phyloP scores from a whole-genome alignment of 2,797 vertebrate species.

The Aulostomus chinensis region DNA sequence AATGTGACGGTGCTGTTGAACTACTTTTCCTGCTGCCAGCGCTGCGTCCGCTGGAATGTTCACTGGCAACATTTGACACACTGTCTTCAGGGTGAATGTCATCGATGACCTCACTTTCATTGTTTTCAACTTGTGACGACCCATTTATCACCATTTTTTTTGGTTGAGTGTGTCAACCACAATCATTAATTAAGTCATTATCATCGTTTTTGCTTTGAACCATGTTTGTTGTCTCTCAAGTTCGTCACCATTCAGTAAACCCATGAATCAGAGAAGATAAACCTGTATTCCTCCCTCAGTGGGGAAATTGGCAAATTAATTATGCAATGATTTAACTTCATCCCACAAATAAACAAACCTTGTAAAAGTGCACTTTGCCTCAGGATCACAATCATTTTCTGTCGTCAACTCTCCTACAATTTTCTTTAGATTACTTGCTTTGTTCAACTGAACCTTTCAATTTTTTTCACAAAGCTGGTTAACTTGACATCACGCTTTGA shows the following conservation, averaged over 20 bases:
- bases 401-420: too few relatives aligned
- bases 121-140: neutral
- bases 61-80: neutral
- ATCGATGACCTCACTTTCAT: neutral
- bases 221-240: neutral
- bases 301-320: too few relatives aligned
- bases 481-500: too few relatives aligned
- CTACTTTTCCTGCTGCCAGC: neutral
- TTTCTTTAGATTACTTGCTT: too few relatives aligned
- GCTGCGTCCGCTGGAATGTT: neutral
- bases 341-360: neutral
- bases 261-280: neutral
- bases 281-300: too few relatives aligned
- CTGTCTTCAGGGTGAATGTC: neutral
- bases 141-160: neutral
- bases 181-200: neutral
- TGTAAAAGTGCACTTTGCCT: neutral
- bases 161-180: neutral
- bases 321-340: neutral
- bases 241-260: neutral
- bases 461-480: too few relatives aligned
- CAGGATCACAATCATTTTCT: neutral
- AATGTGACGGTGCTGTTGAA: neutral
- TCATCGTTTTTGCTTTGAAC: conserved; percentile 1
- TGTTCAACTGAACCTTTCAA: too few relatives aligned